A percentile compares a stretch with the other conserved stretches of the same genome.
phyloP scores from a whole-genome alignment of 2,113 vertebrate species.

The Ptilorrhoa leucosticta region DNA sequence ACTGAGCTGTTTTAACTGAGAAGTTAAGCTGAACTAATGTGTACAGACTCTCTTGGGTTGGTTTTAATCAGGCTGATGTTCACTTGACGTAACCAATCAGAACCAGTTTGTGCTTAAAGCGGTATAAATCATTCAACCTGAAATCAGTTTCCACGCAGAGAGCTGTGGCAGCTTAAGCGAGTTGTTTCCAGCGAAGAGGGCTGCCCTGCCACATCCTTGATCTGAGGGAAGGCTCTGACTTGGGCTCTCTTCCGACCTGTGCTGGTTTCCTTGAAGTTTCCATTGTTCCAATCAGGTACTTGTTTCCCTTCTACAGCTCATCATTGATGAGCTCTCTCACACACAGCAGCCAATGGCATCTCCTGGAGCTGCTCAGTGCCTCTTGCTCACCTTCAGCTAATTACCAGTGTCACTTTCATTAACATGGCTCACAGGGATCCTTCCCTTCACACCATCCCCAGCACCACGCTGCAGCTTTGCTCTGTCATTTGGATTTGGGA shows the following conservation, averaged over 20 bases:
- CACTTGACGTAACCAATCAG: not conserved
- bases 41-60: not conserved
- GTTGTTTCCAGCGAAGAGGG: accelerated
- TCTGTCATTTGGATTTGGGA: not conserved
- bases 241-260: accelerated
- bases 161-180: not conserved
- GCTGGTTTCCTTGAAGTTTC: not conserved
- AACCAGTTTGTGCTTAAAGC: not conserved
- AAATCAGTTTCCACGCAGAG: not conserved
- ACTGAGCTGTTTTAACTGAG: not conserved
- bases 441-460: not conserved
- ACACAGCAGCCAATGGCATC: not conserved
- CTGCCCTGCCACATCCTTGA: not conserved
- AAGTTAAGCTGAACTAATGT: not conserved
- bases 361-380: not conserved
- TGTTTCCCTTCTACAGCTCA: not conserved
- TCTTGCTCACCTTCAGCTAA: not conserved
- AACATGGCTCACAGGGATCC: not conserved
- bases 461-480: not conserved
- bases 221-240: not conserved
- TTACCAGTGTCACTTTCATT: not conserved
- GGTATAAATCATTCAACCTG: not conserved
- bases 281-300: not conserved
- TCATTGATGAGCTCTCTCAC: accelerated
- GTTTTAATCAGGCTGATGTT: not conserved